These are phyloP conservation scores for Operophtera brumata DNA, from an alignment of 2,888 invertebrate species.

Conservation along the genomic window DNA sequence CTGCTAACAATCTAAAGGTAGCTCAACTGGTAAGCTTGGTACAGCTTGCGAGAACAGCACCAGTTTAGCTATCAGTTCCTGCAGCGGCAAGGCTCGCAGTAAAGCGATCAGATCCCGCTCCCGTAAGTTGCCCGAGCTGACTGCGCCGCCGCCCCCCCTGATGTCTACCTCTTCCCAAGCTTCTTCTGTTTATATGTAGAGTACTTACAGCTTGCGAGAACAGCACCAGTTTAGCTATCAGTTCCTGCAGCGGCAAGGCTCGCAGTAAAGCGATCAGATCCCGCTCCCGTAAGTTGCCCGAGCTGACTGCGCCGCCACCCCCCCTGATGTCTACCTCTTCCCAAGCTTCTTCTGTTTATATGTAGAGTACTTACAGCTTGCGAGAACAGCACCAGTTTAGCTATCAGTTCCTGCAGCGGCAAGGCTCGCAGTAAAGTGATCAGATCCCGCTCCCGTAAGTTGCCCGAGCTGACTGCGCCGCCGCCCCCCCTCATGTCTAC, in stretches of 20 bases:
- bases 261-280: conserved; percentile 57
- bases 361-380: no score
- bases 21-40: no score
- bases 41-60: conserved; percentile 55
- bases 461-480: conserved; percentile 62
- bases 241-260: conserved; percentile 52
- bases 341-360: conserved; percentile 59
- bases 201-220: conserved; percentile 54
- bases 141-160: conserved; percentile 57
- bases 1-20: no score
- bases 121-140: conserved; percentile 58
- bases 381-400: conserved; percentile 51
- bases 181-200: conserved; percentile 51
- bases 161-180: conserved; percentile 67
- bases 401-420: conserved; percentile 54
- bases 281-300: conserved; percentile 60
- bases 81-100: conserved; percentile 52
- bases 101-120: conserved; percentile 63
- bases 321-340: conserved; percentile 63
- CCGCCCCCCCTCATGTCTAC: conserved; percentile 54
- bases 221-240: conserved; percentile 54
- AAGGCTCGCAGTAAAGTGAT: conserved; percentile 52
- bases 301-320: conserved; percentile 58
- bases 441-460: conserved; percentile 63
- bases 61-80: conserved; percentile 52